Base-by-base conservation (phyloP, 1,140 invertebrate genomes). In the Drosophila mojavensis region DNA sequence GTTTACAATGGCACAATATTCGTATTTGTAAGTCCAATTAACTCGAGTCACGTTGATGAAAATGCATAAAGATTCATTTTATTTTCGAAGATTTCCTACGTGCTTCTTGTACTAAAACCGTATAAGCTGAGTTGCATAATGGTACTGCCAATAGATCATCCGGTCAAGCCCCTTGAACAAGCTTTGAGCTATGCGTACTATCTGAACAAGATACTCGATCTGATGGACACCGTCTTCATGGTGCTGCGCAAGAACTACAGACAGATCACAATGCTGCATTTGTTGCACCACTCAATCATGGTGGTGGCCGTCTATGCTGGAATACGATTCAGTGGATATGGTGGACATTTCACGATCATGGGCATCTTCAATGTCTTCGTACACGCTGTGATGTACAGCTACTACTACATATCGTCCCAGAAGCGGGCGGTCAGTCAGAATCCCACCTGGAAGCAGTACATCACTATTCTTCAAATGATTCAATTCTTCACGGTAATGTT, bases 371-470 rank as follows among this genome's bases (percentile, higher is more conserved):
- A 98, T 89, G 94, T 95, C 4, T 94, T 96, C 45, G 95, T 97
- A 2, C 97, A 98, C 79, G 90, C 95, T 64, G 88, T 97, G 39
- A 97, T 97, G 96, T 97, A 97, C 84, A 81, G 91, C 0, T 97
- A 97, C 89, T 97, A 97, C 86, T 93, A 96, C 92, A 93, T 94
- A 53, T 93, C 94, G n/a, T 95, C 94, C 13, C 92, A 94, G 68
- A 95, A 93, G 47, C 95, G 94, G 47, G 92, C 94, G 48, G 94
- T 94, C 91, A 95, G 94, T 81, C 94, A 94, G 47, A 95, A 94
- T 64, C 92, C 41, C 1, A 97, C 96, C 96, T 97, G 96, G 96
- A 97, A 97, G 91, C 96, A 94, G 79, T 95, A 97, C 82, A 94
- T 97, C 20, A 97, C 97, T 0, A 93, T 93, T n/a, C 77, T 97